Base-by-base conservation (phyloP, 2,113 vertebrate species). In the Terrapene triunguis region DNA sequence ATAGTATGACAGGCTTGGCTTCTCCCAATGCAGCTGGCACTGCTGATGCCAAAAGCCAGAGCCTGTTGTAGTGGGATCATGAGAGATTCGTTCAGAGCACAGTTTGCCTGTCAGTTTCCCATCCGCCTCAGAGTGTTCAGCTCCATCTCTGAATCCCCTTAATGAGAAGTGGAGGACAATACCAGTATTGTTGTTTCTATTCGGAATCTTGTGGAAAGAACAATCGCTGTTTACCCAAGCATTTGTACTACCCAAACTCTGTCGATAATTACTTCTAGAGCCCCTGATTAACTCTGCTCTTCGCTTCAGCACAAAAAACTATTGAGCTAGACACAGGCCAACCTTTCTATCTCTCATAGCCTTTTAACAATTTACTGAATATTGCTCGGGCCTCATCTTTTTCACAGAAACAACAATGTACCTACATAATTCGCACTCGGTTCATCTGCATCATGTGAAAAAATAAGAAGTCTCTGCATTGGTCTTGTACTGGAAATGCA, bases 161-260 rank as follows among this genome's bases (percentile, higher is more conserved):
- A 99, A 98, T 99, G 98, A 99, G 99, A 98, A 97, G 96, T 94
- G 94, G 96, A 98, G 98, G 98, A 99, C 99, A 99, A 99, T 98
- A 96, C 98, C 97, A 97, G 97, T 97, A 98, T 99, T 99, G 98
- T 99, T 98, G 98, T 97, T 98, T 97, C 94, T 97, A 87, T 98
- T 98, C 88, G 55, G 98, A 98, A 98, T 96, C 98, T 97, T 82
- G 98, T 97, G 97, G 98, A 98, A 98, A 98, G 98, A 99, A 99
- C 98, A 99, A 98, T 98, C 50, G 87, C 97, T 99, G 98, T 99
- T 99, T 99, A 99, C 98, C 98, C 98, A 98, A 98, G 98, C 98
- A 98, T 97, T 98, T 92, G 57, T 84, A 80, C 98, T 98, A 97
- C 98, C 98, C 97, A 97, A 98, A 98, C 97, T 97, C 98, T 98